Evolutionary conservation across 2,888 invertebrate genomes (phyloP), one percentile per base, ranked within the genome.

Genomic region (Lycocerus yunnanus): DNA sequence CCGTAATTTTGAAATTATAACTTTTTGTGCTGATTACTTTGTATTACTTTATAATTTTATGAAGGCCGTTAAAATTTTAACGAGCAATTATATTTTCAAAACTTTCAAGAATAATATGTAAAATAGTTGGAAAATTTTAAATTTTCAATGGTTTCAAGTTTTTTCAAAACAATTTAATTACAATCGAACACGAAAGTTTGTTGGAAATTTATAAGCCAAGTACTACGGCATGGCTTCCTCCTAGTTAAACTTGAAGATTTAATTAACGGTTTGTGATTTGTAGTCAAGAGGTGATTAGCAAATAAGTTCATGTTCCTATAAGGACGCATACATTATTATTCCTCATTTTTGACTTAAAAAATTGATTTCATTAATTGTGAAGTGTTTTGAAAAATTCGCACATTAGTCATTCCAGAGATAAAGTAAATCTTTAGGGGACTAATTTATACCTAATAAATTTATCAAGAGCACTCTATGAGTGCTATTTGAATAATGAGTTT

Each of bases 11-110:
- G n/a, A 13, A n/a, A 43, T 43, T 13, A 43, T 43, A 43, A 43
- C 43, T 43, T 43, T 43, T n/a, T 43, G 43, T 43, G n/a, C 43
- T n/a, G 43, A n/a, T n/a, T 43, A 43, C 43, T 43, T 43, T 43
- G 43, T n/a, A 8, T 43, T 43, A 43, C 43, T 43, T 43, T 43
- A 43, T 43, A 43, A 43, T 43, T 43, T 43, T 43, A 43, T n/a
- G 43, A 43, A n/a, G 6, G n/a, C 43, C n/a, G n/a, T n/a, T 43
- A 43, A 43, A 43, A 43, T 43, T 43, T 43, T 43, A 24, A 69
- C 66, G 74, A 73, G 70, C 72, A 24, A 67, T 67, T 15, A 27
- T 58, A 43, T 67, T 67, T 27, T n/a, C 15, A 67, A 67, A 15
- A 43, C 58, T 43, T 16, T 14, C 27, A n/a, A n/a, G n/a, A 15